A percentile compares a stretch with the other conserved stretches of the same genome.
Evolutionary conservation across 2,113 vertebrate species (phyloP).

Genomic region (Gymnocephalus cernua): DNA sequence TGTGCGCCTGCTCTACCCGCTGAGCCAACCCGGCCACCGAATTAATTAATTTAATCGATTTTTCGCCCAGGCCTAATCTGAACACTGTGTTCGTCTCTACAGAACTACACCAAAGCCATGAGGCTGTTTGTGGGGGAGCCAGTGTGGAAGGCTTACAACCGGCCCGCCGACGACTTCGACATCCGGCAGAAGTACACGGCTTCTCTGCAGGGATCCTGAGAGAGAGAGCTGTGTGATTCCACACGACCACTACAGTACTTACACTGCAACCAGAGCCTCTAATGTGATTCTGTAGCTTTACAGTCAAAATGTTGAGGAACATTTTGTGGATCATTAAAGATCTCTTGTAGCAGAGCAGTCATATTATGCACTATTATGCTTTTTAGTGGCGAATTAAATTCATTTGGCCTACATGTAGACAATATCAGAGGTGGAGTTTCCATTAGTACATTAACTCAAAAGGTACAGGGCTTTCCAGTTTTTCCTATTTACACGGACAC

Average conservation of each 20-base stretch:
- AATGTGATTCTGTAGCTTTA: not conserved
- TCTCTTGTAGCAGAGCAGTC: not conserved
- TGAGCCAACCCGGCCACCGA: too few species aligned
- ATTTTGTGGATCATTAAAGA: not conserved
- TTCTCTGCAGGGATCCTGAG: constrained; percentile 69
- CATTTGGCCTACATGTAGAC: not conserved
- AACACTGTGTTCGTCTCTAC: constrained; percentile 30
- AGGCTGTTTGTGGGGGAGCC: constrained; percentile 94
- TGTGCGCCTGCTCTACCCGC: too few species aligned
- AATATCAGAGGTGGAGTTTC: not conserved
- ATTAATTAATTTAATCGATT: too few species aligned
- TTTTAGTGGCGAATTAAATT: not conserved
- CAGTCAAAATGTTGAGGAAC: not conserved
- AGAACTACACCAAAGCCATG: constrained; percentile 97
- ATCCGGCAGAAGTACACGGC: constrained; percentile 85
- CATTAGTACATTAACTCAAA: not conserved
- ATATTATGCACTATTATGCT: not conserved
- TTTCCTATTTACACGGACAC: not conserved
- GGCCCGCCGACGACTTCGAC: constrained; percentile 90
- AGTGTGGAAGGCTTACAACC: constrained; percentile 92
- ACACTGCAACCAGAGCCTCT: not conserved
- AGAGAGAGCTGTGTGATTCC: not conserved
- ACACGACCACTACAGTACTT: not conserved
- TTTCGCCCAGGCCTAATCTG: too few species aligned
- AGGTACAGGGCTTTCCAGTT: not conserved